Conservation (phyloP, 2,113 vertebrate genomes). For the Tursiops truncatus region DNA sequence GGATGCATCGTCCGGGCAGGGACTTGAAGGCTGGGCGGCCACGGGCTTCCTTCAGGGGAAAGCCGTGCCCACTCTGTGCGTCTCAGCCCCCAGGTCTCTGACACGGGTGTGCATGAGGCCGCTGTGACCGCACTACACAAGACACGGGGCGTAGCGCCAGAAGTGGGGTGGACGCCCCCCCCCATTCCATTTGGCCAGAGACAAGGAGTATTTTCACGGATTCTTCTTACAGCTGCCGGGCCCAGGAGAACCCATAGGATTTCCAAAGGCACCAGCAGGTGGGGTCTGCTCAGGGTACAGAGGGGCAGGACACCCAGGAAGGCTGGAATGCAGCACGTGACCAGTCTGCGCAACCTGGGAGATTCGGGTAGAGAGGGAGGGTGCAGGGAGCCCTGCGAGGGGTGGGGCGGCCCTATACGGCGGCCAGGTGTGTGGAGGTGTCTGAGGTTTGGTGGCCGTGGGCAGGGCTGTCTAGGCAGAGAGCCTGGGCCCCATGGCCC, state of each 20-base stretch:
- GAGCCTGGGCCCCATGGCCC: neutral
- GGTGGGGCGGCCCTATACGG: neutral
- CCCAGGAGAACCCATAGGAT: neutral
- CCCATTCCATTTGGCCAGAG: neutral
- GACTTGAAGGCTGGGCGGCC: neutral
- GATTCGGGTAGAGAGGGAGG: fast-evolving
- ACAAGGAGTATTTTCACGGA: neutral
- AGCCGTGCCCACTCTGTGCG: fast-evolving
- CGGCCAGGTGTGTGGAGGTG: neutral
- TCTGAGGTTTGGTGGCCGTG: neutral
- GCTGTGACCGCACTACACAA: fast-evolving
- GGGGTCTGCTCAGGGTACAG: neutral
- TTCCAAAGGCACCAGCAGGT: neutral
- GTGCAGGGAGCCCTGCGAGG: fast-evolving
- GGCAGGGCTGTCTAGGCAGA: too few relatives aligned
- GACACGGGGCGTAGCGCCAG: fast-evolving
- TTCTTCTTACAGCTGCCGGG: neutral
- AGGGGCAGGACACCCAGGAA: neutral
- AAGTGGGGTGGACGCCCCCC: fast-evolving
- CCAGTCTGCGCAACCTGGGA: fast-evolving
- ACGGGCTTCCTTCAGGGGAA: neutral
- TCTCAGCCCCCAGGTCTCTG: fast-evolving
- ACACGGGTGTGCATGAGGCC: fast-evolving
- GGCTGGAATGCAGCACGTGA: neutral
- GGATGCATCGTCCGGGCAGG: fast-evolving